A percentile compares a stretch with the other conserved stretches of the same genome.
These are phyloP conservation scores for Cotesia vestalis DNA, from an alignment of 1,140 invertebrate genomes.

Conservation along the genomic window DNA sequence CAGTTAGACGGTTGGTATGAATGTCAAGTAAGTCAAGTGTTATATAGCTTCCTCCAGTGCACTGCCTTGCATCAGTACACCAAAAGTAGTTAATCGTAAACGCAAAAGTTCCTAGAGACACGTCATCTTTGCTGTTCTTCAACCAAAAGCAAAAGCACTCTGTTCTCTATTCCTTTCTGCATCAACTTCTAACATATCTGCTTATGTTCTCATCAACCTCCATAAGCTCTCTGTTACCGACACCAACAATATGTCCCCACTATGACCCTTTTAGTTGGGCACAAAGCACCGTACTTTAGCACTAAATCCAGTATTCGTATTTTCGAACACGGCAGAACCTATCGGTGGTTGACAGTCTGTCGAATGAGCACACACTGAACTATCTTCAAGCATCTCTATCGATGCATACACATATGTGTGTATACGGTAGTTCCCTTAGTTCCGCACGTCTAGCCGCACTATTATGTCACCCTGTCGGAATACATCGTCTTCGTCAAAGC, in stretches of 20 bases:
- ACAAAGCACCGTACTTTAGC: not conserved
- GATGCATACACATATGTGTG: too few species aligned
- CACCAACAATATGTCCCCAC: not conserved
- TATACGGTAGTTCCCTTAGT: not conserved
- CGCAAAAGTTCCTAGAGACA: constrained; percentile 23
- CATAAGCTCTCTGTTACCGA: not conserved
- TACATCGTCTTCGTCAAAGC: constrained; percentile 13
- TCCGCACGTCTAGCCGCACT: not conserved
- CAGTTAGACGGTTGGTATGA: not conserved
- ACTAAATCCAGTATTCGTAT: not conserved
- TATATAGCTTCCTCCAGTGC: too few species aligned
- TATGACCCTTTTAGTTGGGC: too few species aligned
- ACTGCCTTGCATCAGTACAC: not conserved
- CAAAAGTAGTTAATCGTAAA: constrained; percentile 34
- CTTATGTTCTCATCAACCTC: not conserved
- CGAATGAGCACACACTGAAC: constrained; percentile 11
- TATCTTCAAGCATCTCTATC: not conserved
- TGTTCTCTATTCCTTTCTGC: constrained; percentile 15
- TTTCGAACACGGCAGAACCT: constrained; percentile 1
- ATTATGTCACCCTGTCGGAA: not conserved
- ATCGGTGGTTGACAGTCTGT: not conserved
- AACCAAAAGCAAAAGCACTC: not conserved
- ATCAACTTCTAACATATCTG: constrained; percentile 11
- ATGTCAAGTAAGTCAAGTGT: constrained; percentile 15
- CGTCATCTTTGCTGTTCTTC: not conserved